Evolutionary conservation across 2,888 invertebrate species (phyloP).

Genomic region (Atethmia centrago): DNA sequence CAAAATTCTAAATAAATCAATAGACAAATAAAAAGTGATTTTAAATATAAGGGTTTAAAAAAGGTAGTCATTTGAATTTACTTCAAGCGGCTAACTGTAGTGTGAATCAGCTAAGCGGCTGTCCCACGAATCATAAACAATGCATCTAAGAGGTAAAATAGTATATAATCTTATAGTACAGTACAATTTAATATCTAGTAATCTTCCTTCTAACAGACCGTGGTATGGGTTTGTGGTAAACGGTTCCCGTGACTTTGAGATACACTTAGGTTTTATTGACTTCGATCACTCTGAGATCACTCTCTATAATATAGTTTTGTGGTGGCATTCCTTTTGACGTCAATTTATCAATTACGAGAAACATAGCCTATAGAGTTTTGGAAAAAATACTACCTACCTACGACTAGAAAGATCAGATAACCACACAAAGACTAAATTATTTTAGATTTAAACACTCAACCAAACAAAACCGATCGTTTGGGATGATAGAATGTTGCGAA

Average conservation of each 20-base stretch:
- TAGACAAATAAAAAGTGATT: neutral
- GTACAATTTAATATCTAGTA: conserved; percentile 67
- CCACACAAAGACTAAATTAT: neutral
- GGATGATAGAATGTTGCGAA: neutral
- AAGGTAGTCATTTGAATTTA: conserved; percentile 52
- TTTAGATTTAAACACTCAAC: neutral
- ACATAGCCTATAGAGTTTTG: no score
- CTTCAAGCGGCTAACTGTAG: conserved; percentile 68
- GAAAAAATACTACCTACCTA: neutral
- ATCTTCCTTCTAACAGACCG: conserved; percentile 59
- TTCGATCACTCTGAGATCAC: neutral
- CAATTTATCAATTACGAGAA: no score
- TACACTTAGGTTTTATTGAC: conserved; percentile 29
- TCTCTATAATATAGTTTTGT: neutral
- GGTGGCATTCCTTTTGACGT: no score
- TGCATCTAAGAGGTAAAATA: conserved; percentile 68
- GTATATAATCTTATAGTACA: conserved; percentile 61
- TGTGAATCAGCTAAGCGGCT: conserved; percentile 62
- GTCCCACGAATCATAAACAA: conserved; percentile 77
- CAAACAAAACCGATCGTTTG: neutral
- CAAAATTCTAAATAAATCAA: neutral
- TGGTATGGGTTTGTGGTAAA: conserved; percentile 38
- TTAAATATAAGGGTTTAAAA: conserved; percentile 44
- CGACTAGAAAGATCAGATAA: neutral
- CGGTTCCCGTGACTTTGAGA: conserved; percentile 23